Percentiles rank a stretch among this genome's conserved stretches.
phyloP scores from a whole-genome alignment of 2,888 invertebrate genomes.

The Acanthosepion esculentum region DNA sequence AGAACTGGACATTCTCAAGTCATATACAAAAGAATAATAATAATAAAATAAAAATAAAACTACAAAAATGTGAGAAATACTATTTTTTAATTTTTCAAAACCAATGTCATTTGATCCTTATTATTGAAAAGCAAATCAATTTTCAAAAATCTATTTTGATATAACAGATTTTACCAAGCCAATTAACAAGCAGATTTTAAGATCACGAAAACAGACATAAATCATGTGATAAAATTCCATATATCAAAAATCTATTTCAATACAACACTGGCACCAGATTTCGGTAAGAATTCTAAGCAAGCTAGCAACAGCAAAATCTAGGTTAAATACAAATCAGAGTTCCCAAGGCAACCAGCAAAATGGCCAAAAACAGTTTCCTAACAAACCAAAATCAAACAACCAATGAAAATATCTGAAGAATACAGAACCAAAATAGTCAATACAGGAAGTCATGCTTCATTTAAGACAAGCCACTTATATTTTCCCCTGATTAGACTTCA shows the following conservation, averaged over 20 bases:
- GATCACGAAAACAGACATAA: too few species aligned
- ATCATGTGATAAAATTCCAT: too few species aligned
- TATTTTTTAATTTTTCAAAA: too few species aligned
- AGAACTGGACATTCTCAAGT: too few species aligned
- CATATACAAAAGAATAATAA: too few species aligned
- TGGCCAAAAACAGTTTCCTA: neutral
- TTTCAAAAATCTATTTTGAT: too few species aligned
- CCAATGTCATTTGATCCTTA: too few species aligned
- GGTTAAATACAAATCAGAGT: neutral
- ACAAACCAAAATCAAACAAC: neutral
- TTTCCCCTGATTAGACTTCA: neutral
- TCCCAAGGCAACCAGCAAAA: slow-evolving; percentile 11
- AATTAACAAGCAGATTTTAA: too few species aligned
- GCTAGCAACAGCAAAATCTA: neutral
- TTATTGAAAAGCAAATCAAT: too few species aligned
- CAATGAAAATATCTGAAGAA: neutral
- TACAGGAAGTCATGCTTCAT: neutral
- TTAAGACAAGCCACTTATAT: neutral
- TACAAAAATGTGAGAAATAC: too few species aligned
- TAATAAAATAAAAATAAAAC: too few species aligned
- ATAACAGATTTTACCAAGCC: too few species aligned
- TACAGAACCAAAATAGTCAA: neutral
- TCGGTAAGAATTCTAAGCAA: neutral
- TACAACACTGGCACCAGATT: neutral
- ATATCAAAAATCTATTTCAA: neutral